A percentile compares a stretch with the other conserved stretches of the same genome.
phyloP scores from a whole-genome alignment of 2,888 invertebrate species.

The Trissonchulus latispiculum region DNA sequence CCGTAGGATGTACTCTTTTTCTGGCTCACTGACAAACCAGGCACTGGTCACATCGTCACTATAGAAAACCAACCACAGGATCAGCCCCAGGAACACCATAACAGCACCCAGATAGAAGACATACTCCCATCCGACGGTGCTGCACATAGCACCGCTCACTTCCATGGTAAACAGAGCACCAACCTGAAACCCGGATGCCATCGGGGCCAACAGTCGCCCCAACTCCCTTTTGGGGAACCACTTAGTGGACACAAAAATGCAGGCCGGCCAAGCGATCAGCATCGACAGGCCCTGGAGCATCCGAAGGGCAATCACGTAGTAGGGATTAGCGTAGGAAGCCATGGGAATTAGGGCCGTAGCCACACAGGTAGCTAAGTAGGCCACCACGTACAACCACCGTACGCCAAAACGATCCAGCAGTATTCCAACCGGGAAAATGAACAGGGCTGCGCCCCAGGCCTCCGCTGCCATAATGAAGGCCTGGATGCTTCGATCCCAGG shows the following conservation, averaged over 20 bases:
- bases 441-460: not conserved
- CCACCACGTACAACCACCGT: not conserved
- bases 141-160: not conserved
- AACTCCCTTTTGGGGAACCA: not conserved
- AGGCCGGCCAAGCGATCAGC: not conserved
- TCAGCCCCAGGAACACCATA: not conserved
- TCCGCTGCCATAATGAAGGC: not conserved
- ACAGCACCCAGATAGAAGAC: slow-evolving; percentile 10
- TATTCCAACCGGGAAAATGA: not conserved
- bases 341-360: not conserved
- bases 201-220: not conserved
- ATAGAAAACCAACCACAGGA: slow-evolving; percentile 1
- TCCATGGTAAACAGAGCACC: not conserved
- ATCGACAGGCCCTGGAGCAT: not conserved
- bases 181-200: not conserved
- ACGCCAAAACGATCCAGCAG: not conserved
- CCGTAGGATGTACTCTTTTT: not conserved
- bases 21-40: not conserved
- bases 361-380: not conserved
- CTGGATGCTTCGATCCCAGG: not conserved
- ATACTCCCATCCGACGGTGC: slow-evolving; percentile 7
- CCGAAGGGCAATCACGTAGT: not conserved
- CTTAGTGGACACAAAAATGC: not conserved
- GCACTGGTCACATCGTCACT: not conserved
- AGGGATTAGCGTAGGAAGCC: not conserved